Evolutionary conservation across 2,888 invertebrate species (phyloP).

Genomic region (Aleiodes testaceus): DNA sequence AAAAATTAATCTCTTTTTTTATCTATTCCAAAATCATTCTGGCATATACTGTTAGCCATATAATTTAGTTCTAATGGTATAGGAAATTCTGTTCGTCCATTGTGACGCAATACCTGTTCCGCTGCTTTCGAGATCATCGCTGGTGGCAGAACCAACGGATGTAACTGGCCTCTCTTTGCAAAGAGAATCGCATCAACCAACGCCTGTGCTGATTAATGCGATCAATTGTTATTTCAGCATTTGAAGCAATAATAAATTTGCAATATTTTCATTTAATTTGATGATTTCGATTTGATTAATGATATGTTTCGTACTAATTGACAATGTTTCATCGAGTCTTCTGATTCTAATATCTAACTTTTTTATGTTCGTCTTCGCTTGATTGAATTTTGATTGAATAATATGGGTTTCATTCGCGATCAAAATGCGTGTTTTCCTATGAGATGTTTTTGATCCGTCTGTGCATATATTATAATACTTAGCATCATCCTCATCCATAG

Average conservation of each 20-base stretch:
- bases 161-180: neutral
- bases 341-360: neutral
- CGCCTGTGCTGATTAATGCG: too few relatives aligned
- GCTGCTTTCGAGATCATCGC: neutral
- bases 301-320: neutral
- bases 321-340: neutral
- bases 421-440: neutral
- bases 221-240: neutral
- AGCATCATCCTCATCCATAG: neutral
- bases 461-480: neutral
- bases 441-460: neutral
- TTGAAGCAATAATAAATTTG: neutral
- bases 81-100: neutral
- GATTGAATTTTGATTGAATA: neutral
- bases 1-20: too few relatives aligned
- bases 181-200: neutral
- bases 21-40: neutral
- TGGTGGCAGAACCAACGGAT: neutral
- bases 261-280: neutral
- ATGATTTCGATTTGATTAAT: neutral
- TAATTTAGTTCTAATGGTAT: neutral
- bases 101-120: neutral
- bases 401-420: conserved; percentile 1
- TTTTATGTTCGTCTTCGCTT: neutral
- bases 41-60: neutral